Evolutionary conservation across 2,888 invertebrate genomes (phyloP), one percentile per base, ranked within the genome.

Genomic region (Caenorhabditis drosophilae): DNA sequence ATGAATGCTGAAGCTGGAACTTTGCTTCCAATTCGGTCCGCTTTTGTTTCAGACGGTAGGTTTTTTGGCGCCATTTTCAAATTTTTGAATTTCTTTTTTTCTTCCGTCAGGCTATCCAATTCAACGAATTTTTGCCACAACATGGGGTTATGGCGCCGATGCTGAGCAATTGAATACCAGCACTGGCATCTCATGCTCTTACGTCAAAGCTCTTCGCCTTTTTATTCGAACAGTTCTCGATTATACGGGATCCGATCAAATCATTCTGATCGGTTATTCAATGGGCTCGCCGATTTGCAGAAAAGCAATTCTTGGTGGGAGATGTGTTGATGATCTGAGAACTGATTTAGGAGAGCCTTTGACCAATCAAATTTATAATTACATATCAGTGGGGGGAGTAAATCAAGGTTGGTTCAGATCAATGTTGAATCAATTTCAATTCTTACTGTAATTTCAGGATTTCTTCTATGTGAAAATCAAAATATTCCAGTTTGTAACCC

Each of bases 221-320:
- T 45, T 45, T 27, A 45, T 45, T 16, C 16, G 27, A 45, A 27
- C 27, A 16, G 44, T 45, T n/a, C 16, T 7, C 4, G 20, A 22
- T 16, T 45, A 45, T 16, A 45, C 44, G n/a, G n/a, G 18, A 16
- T 3, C 44, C 18, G 27, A 27, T 11, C 44, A 78, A 54, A 77
- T 80, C 7, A 76, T 79, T 51, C 58, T 80, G 4, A 63, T 80
- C 26, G 80, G 67, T 15, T 79, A 76, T 46, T 81, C 81, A 4
- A 70, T 80, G 72, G 80, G 80, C 9, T 72, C 75, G 9, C 80
- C 80, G 1, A 64, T 81, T 38, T 71, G 75, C 6, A 38, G 78
- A 38, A 79, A 80, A 49, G 73, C 75, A 6, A 70, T 76, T 31
- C 36, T 75, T 12, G 76, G 51, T 12, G 70, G 66, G 50, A 67